Evolutionary conservation across 2,797 vertebrate species (phyloP).

Genomic region (Cottoperca gobio): DNA sequence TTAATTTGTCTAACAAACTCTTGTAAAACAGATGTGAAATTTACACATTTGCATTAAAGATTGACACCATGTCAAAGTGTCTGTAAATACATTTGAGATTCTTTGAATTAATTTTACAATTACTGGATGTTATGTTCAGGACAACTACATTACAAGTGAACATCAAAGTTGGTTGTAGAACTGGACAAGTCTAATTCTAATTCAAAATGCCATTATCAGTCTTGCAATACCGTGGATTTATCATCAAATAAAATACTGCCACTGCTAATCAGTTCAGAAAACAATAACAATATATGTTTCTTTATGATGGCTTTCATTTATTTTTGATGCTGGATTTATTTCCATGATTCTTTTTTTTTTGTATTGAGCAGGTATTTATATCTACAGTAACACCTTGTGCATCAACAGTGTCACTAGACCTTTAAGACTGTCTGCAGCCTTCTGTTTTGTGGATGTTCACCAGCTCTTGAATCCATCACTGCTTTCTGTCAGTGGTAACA

Average conservation of each 20-base stretch:
- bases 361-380: not conserved
- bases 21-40: not conserved
- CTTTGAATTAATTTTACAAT: not conserved
- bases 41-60: not conserved
- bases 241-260: conserved; percentile 9
- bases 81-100: not conserved
- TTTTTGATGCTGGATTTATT: not conserved
- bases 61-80: not conserved
- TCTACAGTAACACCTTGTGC: conserved; percentile 28
- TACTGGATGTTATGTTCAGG: not conserved
- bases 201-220: not conserved
- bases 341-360: not conserved
- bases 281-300: not conserved
- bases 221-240: not conserved
- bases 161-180: not conserved
- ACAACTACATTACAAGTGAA: not conserved
- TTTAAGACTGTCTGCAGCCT: conserved; percentile 49
- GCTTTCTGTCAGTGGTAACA: conserved; percentile 80
- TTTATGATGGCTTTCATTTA: conserved; percentile 5
- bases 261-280: no score
- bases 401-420: conserved; percentile 21
- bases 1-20: not conserved
- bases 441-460: conserved; percentile 65
- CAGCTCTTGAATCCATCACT: conserved; percentile 85
- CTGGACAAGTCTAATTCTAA: not conserved